These are phyloP conservation scores for Micoletzkya japonica DNA, from an alignment of 2,888 invertebrate genomes.

Conservation along the genomic window DNA sequence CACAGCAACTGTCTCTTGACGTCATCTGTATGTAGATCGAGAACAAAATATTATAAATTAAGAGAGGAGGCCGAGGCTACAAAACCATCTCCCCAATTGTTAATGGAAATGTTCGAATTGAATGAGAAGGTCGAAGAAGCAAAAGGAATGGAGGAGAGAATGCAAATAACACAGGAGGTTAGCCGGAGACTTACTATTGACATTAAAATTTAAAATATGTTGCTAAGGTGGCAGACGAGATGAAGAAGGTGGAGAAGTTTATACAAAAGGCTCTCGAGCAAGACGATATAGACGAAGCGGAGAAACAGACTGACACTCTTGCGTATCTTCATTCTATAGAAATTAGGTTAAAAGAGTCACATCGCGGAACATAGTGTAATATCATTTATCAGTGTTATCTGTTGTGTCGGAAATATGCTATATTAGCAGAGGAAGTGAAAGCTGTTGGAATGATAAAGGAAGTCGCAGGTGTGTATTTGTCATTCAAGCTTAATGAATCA, in stretches of 20 bases:
- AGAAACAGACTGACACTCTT: not conserved
- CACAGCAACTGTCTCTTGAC: not conserved
- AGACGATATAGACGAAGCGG: not conserved
- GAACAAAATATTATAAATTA: too few relatives aligned
- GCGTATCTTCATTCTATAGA: constrained; percentile 23
- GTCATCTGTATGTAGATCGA: constrained; percentile 67
- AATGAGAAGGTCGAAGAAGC: constrained; percentile 78
- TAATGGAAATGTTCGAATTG: constrained; percentile 83
- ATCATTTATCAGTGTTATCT: not conserved
- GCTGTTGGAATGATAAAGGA: too few relatives aligned
- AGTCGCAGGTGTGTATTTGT: too few relatives aligned
- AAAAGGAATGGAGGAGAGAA: constrained; percentile 31
- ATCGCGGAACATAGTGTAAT: constrained; percentile 11
- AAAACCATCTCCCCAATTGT: constrained; percentile 70
- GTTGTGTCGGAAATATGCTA: not conserved
- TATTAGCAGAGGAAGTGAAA: not conserved
- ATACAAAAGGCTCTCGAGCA: not conserved
- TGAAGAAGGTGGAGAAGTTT: constrained; percentile 6
- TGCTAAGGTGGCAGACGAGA: constrained; percentile 7
- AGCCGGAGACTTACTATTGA: not conserved
- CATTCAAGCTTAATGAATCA: too few relatives aligned
- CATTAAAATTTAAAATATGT: not conserved
- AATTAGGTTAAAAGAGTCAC: constrained; percentile 4
- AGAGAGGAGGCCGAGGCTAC: too few relatives aligned
- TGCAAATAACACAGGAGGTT: constrained; percentile 26